Conservation (phyloP, 2,888 invertebrate species). For the Watsonalla binaria region DNA sequence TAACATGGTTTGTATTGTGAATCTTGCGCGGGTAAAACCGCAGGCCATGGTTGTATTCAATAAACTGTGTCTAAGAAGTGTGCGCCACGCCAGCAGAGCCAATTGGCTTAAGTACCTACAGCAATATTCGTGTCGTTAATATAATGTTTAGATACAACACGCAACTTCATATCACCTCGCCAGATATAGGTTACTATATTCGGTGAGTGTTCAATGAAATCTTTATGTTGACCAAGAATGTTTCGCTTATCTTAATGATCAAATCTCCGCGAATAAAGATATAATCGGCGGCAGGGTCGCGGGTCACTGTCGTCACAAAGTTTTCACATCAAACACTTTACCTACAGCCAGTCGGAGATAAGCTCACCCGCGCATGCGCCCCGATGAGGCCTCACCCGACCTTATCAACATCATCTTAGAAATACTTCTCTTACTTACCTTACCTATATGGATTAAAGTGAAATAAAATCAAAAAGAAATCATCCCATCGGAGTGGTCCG, state of each 20-base stretch:
- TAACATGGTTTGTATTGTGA: no score
- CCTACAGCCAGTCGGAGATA: conserved; percentile 30
- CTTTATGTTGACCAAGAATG: not conserved
- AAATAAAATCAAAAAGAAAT: conserved; percentile 19
- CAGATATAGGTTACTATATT: not conserved
- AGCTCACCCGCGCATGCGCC: conserved; percentile 40
- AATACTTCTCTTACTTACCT: conserved; percentile 7
- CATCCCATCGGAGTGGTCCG: conserved; percentile 27
- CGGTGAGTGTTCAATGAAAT: not conserved
- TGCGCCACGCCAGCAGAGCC: no score
- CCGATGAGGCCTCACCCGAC: conserved; percentile 4
- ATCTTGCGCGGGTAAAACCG: no score
- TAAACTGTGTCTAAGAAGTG: no score
- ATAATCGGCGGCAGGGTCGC: conserved; percentile 10
- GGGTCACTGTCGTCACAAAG: conserved; percentile 46
- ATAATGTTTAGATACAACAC: not conserved
- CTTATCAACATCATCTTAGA: not conserved
- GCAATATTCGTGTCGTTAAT: not conserved
- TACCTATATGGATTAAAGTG: conserved; percentile 9
- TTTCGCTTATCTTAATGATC: not conserved
- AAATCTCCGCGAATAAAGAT: conserved; percentile 1
- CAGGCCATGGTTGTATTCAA: no score
- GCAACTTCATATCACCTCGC: not conserved
- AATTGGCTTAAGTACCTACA: no score
- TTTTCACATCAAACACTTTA: conserved; percentile 57